Conservation (phyloP, 2,888 invertebrate species). For the Deroplatys truncata region DNA sequence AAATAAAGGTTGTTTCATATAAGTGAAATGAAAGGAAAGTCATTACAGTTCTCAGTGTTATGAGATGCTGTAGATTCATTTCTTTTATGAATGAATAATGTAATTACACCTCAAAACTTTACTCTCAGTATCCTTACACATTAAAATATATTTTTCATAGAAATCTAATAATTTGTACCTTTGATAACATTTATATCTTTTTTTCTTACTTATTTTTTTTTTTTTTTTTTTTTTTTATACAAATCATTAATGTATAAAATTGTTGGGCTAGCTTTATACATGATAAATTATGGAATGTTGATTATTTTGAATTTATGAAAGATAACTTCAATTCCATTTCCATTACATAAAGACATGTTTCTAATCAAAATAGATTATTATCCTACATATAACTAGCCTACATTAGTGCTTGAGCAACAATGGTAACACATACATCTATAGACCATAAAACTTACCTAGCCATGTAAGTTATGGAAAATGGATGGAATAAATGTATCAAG, state of each 20-base stretch:
- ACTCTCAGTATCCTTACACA: not conserved
- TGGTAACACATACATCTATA: slow-evolving; percentile 15
- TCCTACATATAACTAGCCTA: slow-evolving; percentile 9
- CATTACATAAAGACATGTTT: not conserved
- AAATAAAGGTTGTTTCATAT: not conserved
- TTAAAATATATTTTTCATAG: not conserved
- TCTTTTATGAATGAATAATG: not conserved
- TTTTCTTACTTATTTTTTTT: too few relatives aligned
- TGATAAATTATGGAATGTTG: slow-evolving; percentile 5
- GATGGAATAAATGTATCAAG: slow-evolving; percentile 7
- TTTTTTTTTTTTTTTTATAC: not conserved
- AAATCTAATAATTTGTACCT: slow-evolving; percentile 8
- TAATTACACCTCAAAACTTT: not conserved
- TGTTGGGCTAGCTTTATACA: not conserved
- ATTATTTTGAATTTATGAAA: not conserved
- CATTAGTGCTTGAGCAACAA: slow-evolving; percentile 19
- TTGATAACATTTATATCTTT: not conserved
- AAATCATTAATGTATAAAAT: slow-evolving; percentile 7
- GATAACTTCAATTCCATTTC: not conserved
- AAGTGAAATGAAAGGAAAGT: not conserved
- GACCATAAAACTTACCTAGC: slow-evolving; percentile 3
- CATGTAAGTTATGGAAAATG: slow-evolving; percentile 10
- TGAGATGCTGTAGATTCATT: not conserved
- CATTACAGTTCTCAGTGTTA: not conserved
- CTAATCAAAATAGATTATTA: slow-evolving; percentile 4